Evolutionary conservation across 1,140 invertebrate genomes (phyloP), one percentile per base, ranked within the genome.

Genomic region (Cherax quadricarinatus): DNA sequence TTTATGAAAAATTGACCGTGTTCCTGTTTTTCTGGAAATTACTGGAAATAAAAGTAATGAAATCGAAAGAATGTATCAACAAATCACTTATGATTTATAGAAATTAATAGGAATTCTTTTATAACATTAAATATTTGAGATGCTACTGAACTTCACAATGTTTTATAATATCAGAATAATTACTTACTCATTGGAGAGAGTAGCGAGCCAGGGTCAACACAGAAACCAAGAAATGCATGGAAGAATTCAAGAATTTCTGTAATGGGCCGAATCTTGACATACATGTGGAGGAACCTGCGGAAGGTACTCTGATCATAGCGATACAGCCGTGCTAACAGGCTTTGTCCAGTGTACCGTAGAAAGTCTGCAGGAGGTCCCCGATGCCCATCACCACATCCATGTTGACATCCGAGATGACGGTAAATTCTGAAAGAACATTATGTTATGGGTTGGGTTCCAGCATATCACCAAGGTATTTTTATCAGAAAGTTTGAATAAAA

Each of bases 161-260:
- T 41, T 41, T 41, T 41, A 41, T 41, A 14, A 57, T 57, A 4
- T 10, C 53, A 57, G 14, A 9, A 10, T 18, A 21, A 66, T 66
- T 14, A 91, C 92, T 91, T 86, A 93, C 93, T 91, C 85, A 91
- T 91, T 10, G 91, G 93, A 30, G 93, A 93, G 4, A 93, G 91
- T 92, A 98, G 95, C 5, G 97, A 96, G 92, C 96, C 96, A 51
- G 98, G 97, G 95, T 99, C 98, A 81, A 98, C 96, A 95, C 99
- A 99, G 95, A 98, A 99, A 24, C 98, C 98, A 70, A 99, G 96
- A 94, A 99, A 98, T 7, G 98, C 96, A 95, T 99, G 99, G 79
- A 99, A 97, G 94, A 99, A 98, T 94, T 99, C 98, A 4, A 99
- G 95, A 16, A 99, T 96, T 85, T 98, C 98, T 4, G 96, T 95